Base-by-base conservation (phyloP, 2,888 invertebrate species). In the Drosophila fungiperda region DNA sequence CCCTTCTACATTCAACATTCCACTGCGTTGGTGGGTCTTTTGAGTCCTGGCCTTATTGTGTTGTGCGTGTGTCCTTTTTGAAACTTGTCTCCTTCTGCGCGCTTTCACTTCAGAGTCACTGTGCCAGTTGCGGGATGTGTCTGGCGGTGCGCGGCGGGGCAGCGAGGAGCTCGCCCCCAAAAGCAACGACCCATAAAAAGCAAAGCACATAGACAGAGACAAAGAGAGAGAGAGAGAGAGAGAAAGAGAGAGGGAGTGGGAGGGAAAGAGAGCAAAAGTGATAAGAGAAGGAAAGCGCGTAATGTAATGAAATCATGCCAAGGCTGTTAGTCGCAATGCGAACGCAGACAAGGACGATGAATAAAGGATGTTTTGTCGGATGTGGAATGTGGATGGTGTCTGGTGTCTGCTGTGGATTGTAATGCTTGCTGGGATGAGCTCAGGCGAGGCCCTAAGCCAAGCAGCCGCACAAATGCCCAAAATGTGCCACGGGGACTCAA, bases 261-360 rank as follows among this genome's bases (percentile, higher is more conserved):
- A 15, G 42, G 3, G 38, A 50, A 5, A 38, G 49, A n/a, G 29
- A 38, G 45, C 23, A 45, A 45, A 45, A 45, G 45, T 45, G 45
- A 45, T 45, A 45, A 57, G 55, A 54, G 49, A 63, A 62, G 80
- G 57, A 68, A 69, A 73, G 73, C 59, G 77, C 64, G 72, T 78
- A 57, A 85, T 76, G 82, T 78, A 89, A 89, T 82, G 78, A 88
- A 90, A 85, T 88, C 90, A 90, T 88, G 90, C 90, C 85, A 86
- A 89, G 89, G 88, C 85, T 86, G 85, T 78, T 76, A 53, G 52
- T 15, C 58, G 68, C 48, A 26, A 26, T 36, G 52, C n/a, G 33
- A 35, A 36, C 52, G 48, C 67, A 67, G 65, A 79, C 76, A 60
- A 69, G 68, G 68, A 69, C 68, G 68, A 48, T 20, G 17, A 12